Percentiles rank a stretch among this genome's conserved stretches.
Conservation (phyloP, 2,113 vertebrate genomes). For the Loxodonta africana region DNA sequence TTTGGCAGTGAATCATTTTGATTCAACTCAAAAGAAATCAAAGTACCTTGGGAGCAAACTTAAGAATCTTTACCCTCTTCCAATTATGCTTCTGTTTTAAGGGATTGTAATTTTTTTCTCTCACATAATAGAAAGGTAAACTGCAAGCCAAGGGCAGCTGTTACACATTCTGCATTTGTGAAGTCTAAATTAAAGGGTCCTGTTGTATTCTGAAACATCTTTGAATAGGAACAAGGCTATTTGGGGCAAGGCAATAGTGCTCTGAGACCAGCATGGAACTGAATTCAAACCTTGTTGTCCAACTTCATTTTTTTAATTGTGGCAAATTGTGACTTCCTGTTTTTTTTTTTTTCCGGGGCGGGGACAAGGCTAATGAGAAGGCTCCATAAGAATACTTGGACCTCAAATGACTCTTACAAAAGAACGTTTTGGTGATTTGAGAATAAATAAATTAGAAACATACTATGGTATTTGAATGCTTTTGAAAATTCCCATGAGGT, state of each 20-base stretch:
- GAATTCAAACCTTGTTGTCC: slow-evolving; percentile 84
- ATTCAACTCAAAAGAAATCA: slow-evolving; percentile 5
- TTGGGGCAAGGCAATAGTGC: slow-evolving; percentile 67
- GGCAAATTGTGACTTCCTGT: slow-evolving; percentile 83
- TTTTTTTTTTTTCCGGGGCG: slow-evolving; percentile 60
- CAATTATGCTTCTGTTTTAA: neutral
- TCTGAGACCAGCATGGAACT: slow-evolving; percentile 69
- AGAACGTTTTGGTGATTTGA: slow-evolving; percentile 83
- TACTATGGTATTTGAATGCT: slow-evolving; percentile 74
- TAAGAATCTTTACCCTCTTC: slow-evolving; percentile 14
- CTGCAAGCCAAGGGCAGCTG: neutral
- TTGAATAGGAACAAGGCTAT: slow-evolving; percentile 54
- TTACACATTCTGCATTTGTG: neutral
- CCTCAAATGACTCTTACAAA: slow-evolving; percentile 84
- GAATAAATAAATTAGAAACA: slow-evolving; percentile 85
- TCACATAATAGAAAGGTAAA: neutral
- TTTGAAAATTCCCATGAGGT: slow-evolving; percentile 71
- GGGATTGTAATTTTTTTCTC: neutral
- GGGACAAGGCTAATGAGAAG: slow-evolving; percentile 76
- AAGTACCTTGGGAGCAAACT: neutral
- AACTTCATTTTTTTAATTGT: slow-evolving; percentile 77
- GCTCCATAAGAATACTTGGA: slow-evolving; percentile 76
- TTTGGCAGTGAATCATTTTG: neutral
- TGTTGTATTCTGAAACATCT: slow-evolving; percentile 42
- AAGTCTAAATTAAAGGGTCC: slow-evolving; percentile 63